Conservation (phyloP, 53 echinoderm and acorn worm species). For the Paracentrotus lividus region DNA sequence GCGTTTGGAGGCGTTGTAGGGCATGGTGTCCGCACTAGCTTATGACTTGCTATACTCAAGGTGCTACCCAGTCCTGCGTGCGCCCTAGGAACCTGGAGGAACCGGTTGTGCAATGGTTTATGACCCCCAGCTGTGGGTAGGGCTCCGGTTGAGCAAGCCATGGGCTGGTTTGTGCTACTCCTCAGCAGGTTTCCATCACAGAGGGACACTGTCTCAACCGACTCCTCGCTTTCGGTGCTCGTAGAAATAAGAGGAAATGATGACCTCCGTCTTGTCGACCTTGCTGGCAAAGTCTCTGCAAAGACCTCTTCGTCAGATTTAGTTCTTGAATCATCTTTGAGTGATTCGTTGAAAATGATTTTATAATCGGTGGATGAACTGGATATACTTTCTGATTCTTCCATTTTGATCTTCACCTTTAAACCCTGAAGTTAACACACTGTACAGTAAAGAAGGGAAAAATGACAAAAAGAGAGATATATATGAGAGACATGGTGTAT, state of each 20-base stretch:
- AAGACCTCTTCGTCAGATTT: slow-evolving; percentile 54
- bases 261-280: neutral
- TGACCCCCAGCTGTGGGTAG: neutral
- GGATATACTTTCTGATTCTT: slow-evolving; percentile 35
- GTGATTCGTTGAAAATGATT: neutral
- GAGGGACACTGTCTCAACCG: slow-evolving; percentile 17
- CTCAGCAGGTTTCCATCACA: slow-evolving; percentile 21
- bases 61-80: slow-evolving; percentile 45
- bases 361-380: neutral
- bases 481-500: too few species aligned
- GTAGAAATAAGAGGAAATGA: slow-evolving; percentile 52
- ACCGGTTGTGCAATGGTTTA: neutral
- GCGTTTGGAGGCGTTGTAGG: neutral
- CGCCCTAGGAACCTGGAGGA: neutral
- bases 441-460: neutral
- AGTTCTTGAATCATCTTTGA: slow-evolving; percentile 29
- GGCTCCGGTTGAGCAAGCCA: slow-evolving; percentile 19
- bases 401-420: slow-evolving; percentile 35
- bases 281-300: neutral
- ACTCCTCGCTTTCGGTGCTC: neutral
- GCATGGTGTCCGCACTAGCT: slow-evolving; percentile 5
- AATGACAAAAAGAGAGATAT: neutral
- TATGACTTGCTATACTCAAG: slow-evolving; percentile 44
- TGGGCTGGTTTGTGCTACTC: neutral
- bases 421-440: neutral